Evolutionary conservation across 2,888 invertebrate species (phyloP).

Genomic region (Diplolepis rosae): DNA sequence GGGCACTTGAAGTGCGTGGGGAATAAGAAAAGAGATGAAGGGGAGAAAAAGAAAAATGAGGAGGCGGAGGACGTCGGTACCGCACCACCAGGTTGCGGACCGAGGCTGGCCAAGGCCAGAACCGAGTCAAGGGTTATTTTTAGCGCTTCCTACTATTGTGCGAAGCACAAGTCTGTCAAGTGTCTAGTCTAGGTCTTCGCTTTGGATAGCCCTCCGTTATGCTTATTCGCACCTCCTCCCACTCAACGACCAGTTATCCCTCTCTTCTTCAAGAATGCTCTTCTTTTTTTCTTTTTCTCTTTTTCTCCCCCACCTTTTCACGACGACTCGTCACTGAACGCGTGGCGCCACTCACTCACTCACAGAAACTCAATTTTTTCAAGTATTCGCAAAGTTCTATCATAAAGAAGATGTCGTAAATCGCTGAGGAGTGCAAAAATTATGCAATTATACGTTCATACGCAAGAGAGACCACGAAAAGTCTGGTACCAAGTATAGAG

Average conservation of each 20-base stretch:
- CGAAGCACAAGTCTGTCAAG: conserved; percentile 63
- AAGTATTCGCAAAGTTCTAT: not conserved
- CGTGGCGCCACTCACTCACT: conserved; percentile 18
- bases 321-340: not conserved
- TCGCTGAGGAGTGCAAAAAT: conserved; percentile 1
- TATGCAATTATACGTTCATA: conserved; percentile 22
- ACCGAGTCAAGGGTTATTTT: conserved; percentile 57
- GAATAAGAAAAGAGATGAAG: conserved; percentile 8
- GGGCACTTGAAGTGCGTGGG: conserved; percentile 21
- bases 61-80: conserved; percentile 30
- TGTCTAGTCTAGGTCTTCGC: conserved; percentile 61
- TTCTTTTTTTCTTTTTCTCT: not conserved
- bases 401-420: not conserved
- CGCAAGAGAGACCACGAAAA: not conserved
- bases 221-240: conserved; percentile 27
- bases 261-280: not conserved
- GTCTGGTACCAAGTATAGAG: conserved; percentile 6
- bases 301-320: conserved; percentile 8
- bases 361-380: not conserved
- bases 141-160: conserved; percentile 65
- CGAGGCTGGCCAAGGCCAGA: conserved; percentile 61
- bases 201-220: conserved; percentile 50
- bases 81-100: conserved; percentile 55
- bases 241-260: conserved; percentile 17
- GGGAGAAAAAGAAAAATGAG: conserved; percentile 17